Conservation (phyloP, 2,888 invertebrate species). For the Cephonodes hylas region DNA sequence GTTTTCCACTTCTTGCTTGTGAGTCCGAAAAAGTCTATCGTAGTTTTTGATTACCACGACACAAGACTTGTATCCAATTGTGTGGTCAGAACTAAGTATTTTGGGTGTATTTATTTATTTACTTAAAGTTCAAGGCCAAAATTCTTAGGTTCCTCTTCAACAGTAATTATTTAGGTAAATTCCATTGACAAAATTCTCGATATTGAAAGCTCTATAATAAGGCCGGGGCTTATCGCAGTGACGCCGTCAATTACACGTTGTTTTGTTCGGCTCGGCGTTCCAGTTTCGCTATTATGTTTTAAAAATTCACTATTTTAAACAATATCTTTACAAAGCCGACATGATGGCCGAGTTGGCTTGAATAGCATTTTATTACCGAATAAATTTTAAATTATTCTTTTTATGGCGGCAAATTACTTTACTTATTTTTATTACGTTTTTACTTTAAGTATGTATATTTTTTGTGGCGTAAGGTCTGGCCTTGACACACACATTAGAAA, state of each 20-base stretch:
- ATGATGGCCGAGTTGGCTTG: neutral
- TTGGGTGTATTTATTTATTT: too few species aligned
- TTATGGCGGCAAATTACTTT: neutral
- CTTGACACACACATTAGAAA: too few species aligned
- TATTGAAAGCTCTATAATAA: conserved; percentile 26
- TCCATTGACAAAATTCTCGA: neutral
- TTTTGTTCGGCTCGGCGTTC: conserved; percentile 37
- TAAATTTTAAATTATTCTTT: neutral
- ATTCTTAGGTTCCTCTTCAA: too few species aligned
- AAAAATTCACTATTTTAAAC: conserved; percentile 24
- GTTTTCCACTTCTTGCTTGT: too few species aligned
- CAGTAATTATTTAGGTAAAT: neutral
- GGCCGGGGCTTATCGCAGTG: conserved; percentile 36
- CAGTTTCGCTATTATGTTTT: conserved; percentile 28
- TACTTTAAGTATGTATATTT: too few species aligned
- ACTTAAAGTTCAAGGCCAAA: too few species aligned
- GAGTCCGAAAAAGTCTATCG: too few species aligned
- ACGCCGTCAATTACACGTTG: conserved; percentile 46
- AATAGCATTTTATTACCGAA: neutral
- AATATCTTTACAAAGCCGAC: neutral
- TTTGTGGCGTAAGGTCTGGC: too few species aligned
- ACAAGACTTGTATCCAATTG: too few species aligned
- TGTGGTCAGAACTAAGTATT: too few species aligned
- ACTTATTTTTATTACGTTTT: too few species aligned
- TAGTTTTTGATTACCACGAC: too few species aligned